Evolutionary conservation across 2,113 vertebrate species (phyloP).

Genomic region (Eulemur macaco): DNA sequence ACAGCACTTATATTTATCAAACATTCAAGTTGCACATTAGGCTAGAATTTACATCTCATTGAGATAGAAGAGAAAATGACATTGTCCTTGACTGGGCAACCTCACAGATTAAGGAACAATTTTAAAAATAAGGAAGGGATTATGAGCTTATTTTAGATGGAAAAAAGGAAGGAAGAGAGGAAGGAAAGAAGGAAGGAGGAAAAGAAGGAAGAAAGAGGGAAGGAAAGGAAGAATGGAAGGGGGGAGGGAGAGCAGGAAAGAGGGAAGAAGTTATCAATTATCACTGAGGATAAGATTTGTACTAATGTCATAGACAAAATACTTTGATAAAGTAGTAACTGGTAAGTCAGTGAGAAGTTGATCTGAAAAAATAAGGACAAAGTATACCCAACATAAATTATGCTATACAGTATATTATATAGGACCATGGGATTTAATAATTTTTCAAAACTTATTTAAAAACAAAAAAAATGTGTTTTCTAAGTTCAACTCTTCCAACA

Average conservation of each 20-base stretch:
- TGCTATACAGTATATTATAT: neutral
- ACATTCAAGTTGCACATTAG: neutral
- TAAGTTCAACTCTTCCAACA: neutral
- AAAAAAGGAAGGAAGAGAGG: neutral
- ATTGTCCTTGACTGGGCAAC: neutral
- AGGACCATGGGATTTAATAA: neutral
- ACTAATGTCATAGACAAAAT: neutral
- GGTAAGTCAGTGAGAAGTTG: neutral
- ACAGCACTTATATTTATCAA: neutral
- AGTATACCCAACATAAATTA: neutral
- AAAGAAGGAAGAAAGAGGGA: neutral
- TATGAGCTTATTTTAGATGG: neutral
- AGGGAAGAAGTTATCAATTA: neutral
- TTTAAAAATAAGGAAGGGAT: neutral
- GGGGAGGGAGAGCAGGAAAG: neutral
- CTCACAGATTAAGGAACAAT: neutral
- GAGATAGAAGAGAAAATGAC: neutral
- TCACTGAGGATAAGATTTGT: neutral
- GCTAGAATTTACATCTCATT: neutral
- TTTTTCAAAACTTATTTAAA: conserved; percentile 14
- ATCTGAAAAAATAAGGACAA: neutral
- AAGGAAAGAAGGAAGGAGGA: neutral
- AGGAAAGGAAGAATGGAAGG: neutral
- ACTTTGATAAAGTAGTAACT: neutral
- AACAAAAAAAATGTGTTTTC: neutral